Conservation (phyloP, 2,113 vertebrate genomes). For the Andinoacara biseriatus region DNA sequence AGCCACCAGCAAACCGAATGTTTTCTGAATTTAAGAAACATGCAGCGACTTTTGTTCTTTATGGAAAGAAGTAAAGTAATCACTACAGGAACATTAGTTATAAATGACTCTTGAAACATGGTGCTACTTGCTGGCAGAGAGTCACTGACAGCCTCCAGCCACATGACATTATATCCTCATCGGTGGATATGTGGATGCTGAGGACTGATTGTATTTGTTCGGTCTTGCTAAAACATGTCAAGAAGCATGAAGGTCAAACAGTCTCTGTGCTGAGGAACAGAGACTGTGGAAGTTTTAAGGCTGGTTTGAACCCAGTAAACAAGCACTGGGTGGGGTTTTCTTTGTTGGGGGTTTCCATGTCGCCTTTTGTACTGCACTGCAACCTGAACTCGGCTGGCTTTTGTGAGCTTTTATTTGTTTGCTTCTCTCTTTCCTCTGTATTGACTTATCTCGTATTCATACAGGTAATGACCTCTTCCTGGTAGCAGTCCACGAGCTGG, state of each 20-base stretch:
- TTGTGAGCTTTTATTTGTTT: slow-evolving; percentile 2
- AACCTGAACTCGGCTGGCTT: neutral
- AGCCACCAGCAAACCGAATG: neutral
- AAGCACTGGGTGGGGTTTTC: neutral
- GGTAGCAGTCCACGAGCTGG: slow-evolving; percentile 93
- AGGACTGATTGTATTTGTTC: too few species aligned
- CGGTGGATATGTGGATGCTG: too few species aligned
- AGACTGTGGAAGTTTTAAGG: neutral
- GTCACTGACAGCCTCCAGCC: too few species aligned
- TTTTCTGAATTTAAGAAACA: neutral
- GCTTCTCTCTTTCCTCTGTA: neutral
- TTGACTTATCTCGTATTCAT: neutral
- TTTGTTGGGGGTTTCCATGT: neutral
- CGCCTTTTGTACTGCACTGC: neutral
- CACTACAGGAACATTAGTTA: rapidly evolving
- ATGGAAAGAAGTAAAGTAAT: neutral
- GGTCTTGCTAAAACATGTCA: too few species aligned
- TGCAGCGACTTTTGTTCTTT: neutral
- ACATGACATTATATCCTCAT: too few species aligned
- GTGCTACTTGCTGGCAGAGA: too few species aligned
- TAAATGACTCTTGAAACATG: too few species aligned
- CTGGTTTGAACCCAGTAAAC: neutral
- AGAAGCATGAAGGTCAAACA: too few species aligned
- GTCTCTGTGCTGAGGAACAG: neutral
- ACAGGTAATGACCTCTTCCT: slow-evolving; percentile 95